Evolutionary conservation across 2,113 vertebrate species (phyloP).

Genomic region (Thymallus thymallus): DNA sequence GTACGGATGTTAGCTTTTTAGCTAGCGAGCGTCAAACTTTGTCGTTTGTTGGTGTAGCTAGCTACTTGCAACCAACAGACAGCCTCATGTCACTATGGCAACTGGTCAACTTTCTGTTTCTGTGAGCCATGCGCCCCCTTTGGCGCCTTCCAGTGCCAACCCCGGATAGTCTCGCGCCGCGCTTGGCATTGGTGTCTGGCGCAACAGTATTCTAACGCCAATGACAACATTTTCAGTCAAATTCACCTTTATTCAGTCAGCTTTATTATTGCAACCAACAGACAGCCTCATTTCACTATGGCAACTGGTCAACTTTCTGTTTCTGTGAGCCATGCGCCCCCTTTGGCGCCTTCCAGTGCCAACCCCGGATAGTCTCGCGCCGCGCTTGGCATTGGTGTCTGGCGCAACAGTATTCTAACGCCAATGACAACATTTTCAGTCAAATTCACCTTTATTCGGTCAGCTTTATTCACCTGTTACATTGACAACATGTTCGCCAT

Average conservation of each 20-base stretch:
- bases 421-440: neutral
- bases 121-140: neutral
- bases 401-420: too few species aligned
- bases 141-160: too few species aligned
- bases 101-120: constrained; percentile 13
- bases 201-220: too few species aligned
- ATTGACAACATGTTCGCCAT: neutral
- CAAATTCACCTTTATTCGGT: constrained; percentile 8
- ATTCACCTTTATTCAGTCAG: constrained; percentile 1
- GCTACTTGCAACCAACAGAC: neutral
- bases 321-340: neutral
- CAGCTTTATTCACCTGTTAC: neutral
- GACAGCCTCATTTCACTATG: constrained; percentile 34
- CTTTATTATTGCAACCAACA: constrained; percentile 3
- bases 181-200: too few species aligned
- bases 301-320: constrained; percentile 21
- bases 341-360: too few species aligned
- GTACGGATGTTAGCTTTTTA: neutral
- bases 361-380: too few species aligned
- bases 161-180: too few species aligned
- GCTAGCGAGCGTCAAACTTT: neutral
- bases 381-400: too few species aligned
- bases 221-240: neutral
- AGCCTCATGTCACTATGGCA: constrained; percentile 37
- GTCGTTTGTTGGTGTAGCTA: neutral